Evolutionary conservation across 2,113 vertebrate species (phyloP), one percentile per base, ranked within the genome.

Genomic region (Progne subis): DNA sequence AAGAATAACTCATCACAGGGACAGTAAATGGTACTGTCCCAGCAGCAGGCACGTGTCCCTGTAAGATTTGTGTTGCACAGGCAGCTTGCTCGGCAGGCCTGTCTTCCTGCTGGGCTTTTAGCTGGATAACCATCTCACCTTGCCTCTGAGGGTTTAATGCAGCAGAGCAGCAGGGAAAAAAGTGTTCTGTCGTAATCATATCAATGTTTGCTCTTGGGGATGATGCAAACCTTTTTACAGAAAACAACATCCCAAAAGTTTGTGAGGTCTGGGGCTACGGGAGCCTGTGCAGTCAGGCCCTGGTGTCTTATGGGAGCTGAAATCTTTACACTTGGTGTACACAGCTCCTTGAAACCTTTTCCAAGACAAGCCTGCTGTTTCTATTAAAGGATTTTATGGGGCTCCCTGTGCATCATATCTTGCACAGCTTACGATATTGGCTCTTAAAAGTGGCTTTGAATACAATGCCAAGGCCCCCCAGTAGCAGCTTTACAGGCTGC

Each of bases 311-410:
- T 3, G 18, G 71, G 83, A 91, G 53, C 49, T 61, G 31, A 74
- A 80, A 90, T 94, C 82, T 86, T 84, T 60, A 25, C 68, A 14
- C 15, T 25, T 25, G 61, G 47, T 59, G 12, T 68, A 34, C 4
- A 6, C 2, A 1, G 41, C 80, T 95, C 91, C 88, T 94, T 92
- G 86, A 88, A 91, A 82, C 46, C 81, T 75, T 70, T 90, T 89
- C 82, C 85, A 91, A 52, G 50, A 60, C 55, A 86, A 89, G 79
- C 71, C 94, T 70, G 3, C 61, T 60, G 94, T 95, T 97, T 94
- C 95, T 67, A 96, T 96, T 97, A 97, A 97, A 97, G 78, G n/a
- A 41, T 96, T 98, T 98, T 98, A 98, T 86, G 50, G 93, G 90
- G 44, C 92, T 97, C 92, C 84, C 84, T 90, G 68, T 63, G 92